phyloP scores from a whole-genome alignment of 2,113 vertebrate species.

The Petrocephalus zakoni region DNA sequence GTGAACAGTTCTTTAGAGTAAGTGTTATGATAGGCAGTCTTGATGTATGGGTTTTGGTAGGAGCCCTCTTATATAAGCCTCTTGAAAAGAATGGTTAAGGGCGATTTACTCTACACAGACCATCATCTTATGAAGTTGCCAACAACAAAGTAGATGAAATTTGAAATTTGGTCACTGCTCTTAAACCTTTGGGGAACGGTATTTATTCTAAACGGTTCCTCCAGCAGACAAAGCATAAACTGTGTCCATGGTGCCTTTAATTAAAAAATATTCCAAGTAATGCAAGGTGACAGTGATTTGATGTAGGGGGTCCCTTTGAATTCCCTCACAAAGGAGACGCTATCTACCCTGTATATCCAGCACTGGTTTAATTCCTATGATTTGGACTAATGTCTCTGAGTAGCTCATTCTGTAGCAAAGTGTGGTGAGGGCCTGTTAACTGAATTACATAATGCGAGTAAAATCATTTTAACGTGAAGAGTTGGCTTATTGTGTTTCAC shows the following conservation, averaged over 20 bases:
- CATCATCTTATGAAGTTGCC: not conserved
- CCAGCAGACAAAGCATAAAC: not conserved
- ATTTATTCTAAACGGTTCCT: not conserved
- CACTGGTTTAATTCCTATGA: not conserved
- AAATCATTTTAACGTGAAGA: not conserved
- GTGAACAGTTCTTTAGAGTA: not conserved
- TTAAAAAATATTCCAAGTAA: not conserved
- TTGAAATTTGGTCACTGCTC: not conserved
- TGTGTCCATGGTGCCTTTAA: not conserved
- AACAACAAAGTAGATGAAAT: not conserved
- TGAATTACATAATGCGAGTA: not conserved
- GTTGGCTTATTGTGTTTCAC: not conserved
- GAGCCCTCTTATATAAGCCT: not conserved
- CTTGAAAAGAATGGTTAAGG: no score
- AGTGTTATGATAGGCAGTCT: not conserved
- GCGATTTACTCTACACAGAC: no score
- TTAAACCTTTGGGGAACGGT: not conserved
- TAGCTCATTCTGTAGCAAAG: not conserved
- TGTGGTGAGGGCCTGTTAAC: not conserved
- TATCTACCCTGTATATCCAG: not conserved
- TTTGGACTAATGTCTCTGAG: not conserved
- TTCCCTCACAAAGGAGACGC: not conserved
- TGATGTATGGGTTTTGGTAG: not conserved
- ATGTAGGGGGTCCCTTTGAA: not conserved
- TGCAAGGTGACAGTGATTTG: not conserved